Evolutionary conservation across 2,888 invertebrate species (phyloP).

Genomic region (Drosophila tripunctata): DNA sequence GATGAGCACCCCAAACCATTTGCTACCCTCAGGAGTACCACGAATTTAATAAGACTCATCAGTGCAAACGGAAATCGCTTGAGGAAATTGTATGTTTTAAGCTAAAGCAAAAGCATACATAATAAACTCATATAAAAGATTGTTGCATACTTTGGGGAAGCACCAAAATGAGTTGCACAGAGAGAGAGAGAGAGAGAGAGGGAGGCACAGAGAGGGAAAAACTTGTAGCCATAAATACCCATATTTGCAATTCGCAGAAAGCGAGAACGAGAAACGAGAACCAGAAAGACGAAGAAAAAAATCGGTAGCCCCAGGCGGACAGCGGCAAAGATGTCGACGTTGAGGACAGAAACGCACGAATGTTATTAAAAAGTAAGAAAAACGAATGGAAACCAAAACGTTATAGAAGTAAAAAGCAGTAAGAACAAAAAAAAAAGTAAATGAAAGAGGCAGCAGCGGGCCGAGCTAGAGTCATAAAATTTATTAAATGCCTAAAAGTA

Average conservation of each 20-base stretch:
- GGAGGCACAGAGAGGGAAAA: conserved; percentile 1
- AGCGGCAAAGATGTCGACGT: conserved; percentile 41
- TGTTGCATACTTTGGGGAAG: conserved; percentile 61
- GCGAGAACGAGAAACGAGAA: conserved; percentile 7
- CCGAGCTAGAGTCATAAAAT: conserved; percentile 66
- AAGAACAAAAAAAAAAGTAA: conserved; percentile 20
- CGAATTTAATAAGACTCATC: conserved; percentile 78
- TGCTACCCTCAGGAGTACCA: conserved; percentile 3
- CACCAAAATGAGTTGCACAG: background rate
- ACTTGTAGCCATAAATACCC: conserved; percentile 61
- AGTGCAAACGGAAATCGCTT: conserved; percentile 79
- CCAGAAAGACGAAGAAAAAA: conserved; percentile 18
- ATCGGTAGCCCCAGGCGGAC: conserved; percentile 61
- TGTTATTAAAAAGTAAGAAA: conserved; percentile 63
- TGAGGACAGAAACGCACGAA: conserved; percentile 50
- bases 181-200: background rate
- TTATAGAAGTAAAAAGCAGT: conserved; percentile 37
- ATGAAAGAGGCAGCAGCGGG: conserved; percentile 25
- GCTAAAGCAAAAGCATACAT: conserved; percentile 72
- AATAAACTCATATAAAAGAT: conserved; percentile 81
- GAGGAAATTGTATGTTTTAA: conserved; percentile 80
- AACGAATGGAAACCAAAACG: conserved; percentile 17
- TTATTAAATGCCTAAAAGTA: conserved; percentile 78
- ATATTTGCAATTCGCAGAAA: conserved; percentile 59
- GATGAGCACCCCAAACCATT: background rate